phyloP scores from a whole-genome alignment of 2,113 vertebrate species.

The Microcebus ravelobensis region DNA sequence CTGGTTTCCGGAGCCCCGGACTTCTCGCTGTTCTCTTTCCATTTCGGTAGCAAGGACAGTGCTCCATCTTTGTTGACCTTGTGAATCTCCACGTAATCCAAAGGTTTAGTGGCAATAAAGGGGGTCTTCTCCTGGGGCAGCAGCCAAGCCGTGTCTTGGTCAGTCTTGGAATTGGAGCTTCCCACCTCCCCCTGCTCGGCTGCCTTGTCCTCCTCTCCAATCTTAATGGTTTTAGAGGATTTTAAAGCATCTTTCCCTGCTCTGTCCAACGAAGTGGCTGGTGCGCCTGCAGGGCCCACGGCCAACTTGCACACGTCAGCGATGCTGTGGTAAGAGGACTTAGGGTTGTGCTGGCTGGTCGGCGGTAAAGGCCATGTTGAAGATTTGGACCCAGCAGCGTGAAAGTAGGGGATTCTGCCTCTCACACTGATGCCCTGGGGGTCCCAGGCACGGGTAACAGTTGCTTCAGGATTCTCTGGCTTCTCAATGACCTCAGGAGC shows the following conservation, averaged over 20 bases:
- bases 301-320: slow-evolving; percentile 76
- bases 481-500: slow-evolving; percentile 64
- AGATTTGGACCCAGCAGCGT: slow-evolving; percentile 73
- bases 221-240: slow-evolving; percentile 58
- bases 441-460: slow-evolving; percentile 12
- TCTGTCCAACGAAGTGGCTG: slow-evolving; percentile 59
- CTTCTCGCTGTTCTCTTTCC: slow-evolving; percentile 75
- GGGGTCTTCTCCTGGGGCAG: slow-evolving; percentile 67
- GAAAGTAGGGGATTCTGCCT: slow-evolving; percentile 57
- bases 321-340: slow-evolving; percentile 83
- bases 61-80: slow-evolving; percentile 87
- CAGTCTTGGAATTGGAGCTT: slow-evolving; percentile 50
- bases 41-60: slow-evolving; percentile 87
- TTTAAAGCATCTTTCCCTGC: slow-evolving; percentile 67
- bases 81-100: slow-evolving; percentile 94
- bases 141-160: slow-evolving; percentile 59
- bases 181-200: slow-evolving; percentile 54
- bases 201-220: not conserved
- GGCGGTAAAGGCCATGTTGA: slow-evolving; percentile 88
- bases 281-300: not conserved
- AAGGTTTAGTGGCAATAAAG: slow-evolving; percentile 74
- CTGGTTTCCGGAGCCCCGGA: slow-evolving; percentile 50
- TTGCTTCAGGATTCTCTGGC: slow-evolving; percentile 66
- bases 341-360: slow-evolving; percentile 70
- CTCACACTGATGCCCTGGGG: slow-evolving; percentile 38